Conservation (phyloP, 2,113 vertebrate genomes). For the Dicrurus megarhynchus region DNA sequence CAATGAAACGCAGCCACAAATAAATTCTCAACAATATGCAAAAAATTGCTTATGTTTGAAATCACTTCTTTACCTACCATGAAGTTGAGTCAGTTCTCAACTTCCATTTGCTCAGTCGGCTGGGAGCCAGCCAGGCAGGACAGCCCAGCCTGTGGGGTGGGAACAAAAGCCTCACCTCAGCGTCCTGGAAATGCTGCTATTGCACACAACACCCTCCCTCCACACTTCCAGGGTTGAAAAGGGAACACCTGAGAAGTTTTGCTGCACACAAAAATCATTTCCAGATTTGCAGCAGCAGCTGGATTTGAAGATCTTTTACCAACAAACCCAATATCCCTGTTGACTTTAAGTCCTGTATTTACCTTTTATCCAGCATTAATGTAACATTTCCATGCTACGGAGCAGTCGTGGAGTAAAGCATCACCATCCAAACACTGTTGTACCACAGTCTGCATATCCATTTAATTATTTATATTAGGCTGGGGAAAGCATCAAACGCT, state of each 20-base stretch:
- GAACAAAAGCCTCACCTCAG: neutral
- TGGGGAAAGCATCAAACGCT: neutral
- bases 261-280: neutral
- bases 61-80: neutral
- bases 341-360: neutral
- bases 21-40: neutral
- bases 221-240: neutral
- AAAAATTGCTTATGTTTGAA: neutral
- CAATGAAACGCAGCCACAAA: neutral
- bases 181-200: neutral
- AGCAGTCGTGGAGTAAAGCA: neutral
- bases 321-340: neutral
- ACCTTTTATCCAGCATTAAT: neutral
- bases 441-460: neutral
- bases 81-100: neutral
- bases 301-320: neutral
- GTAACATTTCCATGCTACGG: neutral
- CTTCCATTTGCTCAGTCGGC: neutral
- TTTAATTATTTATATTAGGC: neutral
- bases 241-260: neutral
- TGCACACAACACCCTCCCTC: neutral
- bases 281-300: neutral
- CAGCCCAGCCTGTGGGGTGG: accelerated
- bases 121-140: neutral
- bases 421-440: neutral